Evolutionary conservation across 2,113 vertebrate genomes (phyloP).

Genomic region (Megaptera novaeangliae): DNA sequence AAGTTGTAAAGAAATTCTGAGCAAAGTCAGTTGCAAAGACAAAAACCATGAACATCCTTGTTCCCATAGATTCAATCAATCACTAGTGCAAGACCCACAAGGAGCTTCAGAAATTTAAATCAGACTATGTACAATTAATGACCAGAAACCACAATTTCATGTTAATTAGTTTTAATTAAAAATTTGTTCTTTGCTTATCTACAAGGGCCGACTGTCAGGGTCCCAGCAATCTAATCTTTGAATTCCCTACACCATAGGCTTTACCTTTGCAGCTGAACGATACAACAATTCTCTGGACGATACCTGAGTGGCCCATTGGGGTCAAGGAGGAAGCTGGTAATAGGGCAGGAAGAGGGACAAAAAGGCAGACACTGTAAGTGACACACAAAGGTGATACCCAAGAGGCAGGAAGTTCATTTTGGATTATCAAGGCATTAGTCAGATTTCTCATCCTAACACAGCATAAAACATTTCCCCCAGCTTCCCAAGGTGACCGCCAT

Average conservation of each 20-base stretch:
- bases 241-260: background rate
- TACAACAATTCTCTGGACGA: background rate
- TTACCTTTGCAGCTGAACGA: conserved; percentile 37
- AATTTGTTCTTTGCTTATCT: conserved; percentile 39
- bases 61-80: background rate
- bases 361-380: background rate
- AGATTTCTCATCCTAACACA: background rate
- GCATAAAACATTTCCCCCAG: background rate
- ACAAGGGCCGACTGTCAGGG: conserved; percentile 24
- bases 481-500: background rate
- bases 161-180: conserved; percentile 72
- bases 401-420: background rate
- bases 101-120: conserved; percentile 26
- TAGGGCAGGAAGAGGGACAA: background rate
- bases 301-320: background rate
- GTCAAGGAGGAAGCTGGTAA: background rate
- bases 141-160: conserved; percentile 56
- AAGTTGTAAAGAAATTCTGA: background rate
- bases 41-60: background rate
- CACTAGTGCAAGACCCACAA: conserved; percentile 21
- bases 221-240: background rate
- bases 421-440: background rate
- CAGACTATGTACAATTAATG: conserved; percentile 49
- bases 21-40: conserved; percentile 45
- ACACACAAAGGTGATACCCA: background rate